These are phyloP conservation scores for Danionella cerebrum DNA, from an alignment of 2,113 vertebrate species.

Conservation along the genomic window DNA sequence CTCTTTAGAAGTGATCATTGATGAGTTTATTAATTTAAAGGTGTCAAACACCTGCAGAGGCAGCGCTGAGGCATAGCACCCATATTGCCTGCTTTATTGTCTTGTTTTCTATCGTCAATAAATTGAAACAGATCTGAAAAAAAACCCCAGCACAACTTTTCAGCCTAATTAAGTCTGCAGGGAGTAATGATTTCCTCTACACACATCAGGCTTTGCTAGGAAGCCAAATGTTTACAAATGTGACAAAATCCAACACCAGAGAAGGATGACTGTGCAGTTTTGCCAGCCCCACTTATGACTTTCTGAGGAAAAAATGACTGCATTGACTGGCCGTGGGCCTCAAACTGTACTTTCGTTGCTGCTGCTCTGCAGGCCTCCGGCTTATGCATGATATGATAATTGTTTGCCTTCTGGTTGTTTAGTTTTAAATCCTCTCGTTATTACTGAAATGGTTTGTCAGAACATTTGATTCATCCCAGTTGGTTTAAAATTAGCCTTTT, in stretches of 20 bases:
- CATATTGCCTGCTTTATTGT: slow-evolving; percentile 3
- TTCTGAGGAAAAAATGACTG: not conserved
- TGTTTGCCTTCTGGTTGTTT: slow-evolving; percentile 27
- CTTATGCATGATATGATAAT: slow-evolving; percentile 35
- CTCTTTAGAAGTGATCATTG: slow-evolving; percentile 28
- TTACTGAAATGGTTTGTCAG: slow-evolving; percentile 21
- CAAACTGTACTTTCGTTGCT: not conserved
- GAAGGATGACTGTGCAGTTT: not conserved
- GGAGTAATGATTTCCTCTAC: slow-evolving; percentile 23
- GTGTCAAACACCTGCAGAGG: not conserved
- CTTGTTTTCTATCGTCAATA: not conserved
- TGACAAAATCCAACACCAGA: not conserved
- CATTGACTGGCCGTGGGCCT: not conserved
- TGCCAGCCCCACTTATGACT: not conserved
- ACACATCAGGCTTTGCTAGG: not conserved
- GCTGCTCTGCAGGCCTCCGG: not conserved
- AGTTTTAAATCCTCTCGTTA: slow-evolving; percentile 21
- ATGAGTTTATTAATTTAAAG: slow-evolving; percentile 29
- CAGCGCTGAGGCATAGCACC: not conserved
- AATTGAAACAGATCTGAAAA: slow-evolving; percentile 19
- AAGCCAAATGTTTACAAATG: not conserved
- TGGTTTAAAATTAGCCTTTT: slow-evolving; percentile 59
- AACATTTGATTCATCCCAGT: slow-evolving; percentile 49
- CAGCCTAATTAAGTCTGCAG: slow-evolving; percentile 20
- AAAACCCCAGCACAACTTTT: not conserved